Percentiles rank a stretch among this genome's conserved stretches.
phyloP scores from a whole-genome alignment of 2,113 vertebrate species.

The Pampusana beccarii region DNA sequence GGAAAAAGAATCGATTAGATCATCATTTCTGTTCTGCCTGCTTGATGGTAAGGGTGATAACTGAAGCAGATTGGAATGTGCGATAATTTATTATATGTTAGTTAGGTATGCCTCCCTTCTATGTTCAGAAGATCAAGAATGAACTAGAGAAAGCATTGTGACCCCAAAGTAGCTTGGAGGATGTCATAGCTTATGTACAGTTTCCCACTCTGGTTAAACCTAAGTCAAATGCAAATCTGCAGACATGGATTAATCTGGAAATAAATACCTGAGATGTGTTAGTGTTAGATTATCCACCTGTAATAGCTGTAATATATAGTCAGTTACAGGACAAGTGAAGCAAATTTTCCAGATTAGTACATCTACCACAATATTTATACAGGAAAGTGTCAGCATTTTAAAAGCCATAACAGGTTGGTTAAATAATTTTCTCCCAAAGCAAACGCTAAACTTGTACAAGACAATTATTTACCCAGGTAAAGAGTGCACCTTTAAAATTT shows the following conservation, averaged over 20 bases:
- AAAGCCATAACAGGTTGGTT: neutral
- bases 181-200: neutral
- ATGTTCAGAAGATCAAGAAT: neutral
- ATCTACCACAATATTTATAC: neutral
- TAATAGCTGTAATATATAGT: neutral
- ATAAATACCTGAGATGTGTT: neutral
- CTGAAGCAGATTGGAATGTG: neutral
- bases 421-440: neutral
- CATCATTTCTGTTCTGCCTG: neutral
- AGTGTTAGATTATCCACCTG: neutral
- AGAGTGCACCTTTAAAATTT: neutral
- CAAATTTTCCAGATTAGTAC: neutral
- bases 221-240: neutral
- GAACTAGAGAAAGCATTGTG: neutral
- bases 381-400: neutral
- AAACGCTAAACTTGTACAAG: neutral
- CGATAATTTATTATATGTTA: neutral
- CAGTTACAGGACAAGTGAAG: neutral
- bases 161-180: neutral
- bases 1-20: neutral
- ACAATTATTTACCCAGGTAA: neutral
- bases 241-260: neutral
- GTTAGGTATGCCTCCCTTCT: neutral
- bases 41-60: neutral
- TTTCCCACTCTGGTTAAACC: neutral